Evolutionary conservation across 2,888 invertebrate species (phyloP).

Genomic region (Drosophila basisetae): DNA sequence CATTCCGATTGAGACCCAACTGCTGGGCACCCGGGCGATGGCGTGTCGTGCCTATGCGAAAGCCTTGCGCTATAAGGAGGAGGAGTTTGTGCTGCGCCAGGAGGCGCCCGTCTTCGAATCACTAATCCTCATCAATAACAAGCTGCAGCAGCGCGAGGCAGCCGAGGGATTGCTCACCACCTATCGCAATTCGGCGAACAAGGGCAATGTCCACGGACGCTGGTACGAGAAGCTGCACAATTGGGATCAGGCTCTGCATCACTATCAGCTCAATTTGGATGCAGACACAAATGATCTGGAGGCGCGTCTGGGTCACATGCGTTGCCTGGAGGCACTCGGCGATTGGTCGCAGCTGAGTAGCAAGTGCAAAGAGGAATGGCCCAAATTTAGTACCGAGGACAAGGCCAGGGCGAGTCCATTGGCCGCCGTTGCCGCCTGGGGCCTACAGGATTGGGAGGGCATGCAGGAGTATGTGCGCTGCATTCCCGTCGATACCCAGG

Average conservation of each 20-base stretch:
- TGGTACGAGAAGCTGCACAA: constrained; percentile 99
- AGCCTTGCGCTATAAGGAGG: constrained; percentile 91
- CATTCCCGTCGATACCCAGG: constrained; percentile 96
- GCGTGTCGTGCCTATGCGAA: constrained; percentile 92
- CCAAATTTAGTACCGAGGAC: constrained; percentile 87
- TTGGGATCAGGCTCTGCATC: constrained; percentile 97
- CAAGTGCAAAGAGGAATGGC: constrained; percentile 93
- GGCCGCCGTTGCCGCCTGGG: constrained; percentile 98
- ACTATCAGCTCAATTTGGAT: constrained; percentile 92
- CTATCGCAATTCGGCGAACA: constrained; percentile 89
- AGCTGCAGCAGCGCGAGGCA: constrained; percentile 98
- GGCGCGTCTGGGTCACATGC: constrained; percentile 95
- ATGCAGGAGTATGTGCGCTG: constrained; percentile 96
- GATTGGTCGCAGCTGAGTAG: constrained; percentile 96
- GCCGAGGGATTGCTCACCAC: constrained; percentile 96
- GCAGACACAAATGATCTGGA: constrained; percentile 90
- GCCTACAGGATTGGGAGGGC: constrained; percentile 95
- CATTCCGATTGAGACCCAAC: constrained; percentile 93
- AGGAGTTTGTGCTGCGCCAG: constrained; percentile 94
- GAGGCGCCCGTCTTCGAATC: constrained; percentile 96
- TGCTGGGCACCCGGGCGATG: constrained; percentile 97
- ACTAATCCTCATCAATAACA: constrained; percentile 98
- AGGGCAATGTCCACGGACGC: constrained; percentile 90
- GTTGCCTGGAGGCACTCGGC: constrained; percentile 97
- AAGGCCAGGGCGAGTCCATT: constrained; percentile 92